Evolutionary conservation across 1,140 invertebrate genomes (phyloP).

Genomic region (Leptonema lineaticorne): DNA sequence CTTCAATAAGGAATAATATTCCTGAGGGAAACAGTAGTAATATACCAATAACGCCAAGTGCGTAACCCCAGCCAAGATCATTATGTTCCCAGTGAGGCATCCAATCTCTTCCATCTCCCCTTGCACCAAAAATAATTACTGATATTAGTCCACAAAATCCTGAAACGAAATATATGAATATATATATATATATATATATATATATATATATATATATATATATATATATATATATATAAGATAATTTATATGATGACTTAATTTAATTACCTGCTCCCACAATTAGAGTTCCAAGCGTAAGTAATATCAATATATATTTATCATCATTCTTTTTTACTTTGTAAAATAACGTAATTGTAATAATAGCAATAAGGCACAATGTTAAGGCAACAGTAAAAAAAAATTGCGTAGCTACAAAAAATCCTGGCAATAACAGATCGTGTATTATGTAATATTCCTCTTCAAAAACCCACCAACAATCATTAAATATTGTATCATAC

Average conservation of each 20-base stretch:
- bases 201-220: neutral
- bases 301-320: slow-evolving; percentile 71
- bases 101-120: slow-evolving; percentile 90
- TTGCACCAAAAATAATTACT: slow-evolving; percentile 74
- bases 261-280: slow-evolving; percentile 57
- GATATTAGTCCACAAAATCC: slow-evolving; percentile 72
- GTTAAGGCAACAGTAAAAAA: slow-evolving; percentile 87
- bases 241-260: neutral
- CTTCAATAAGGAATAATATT: slow-evolving; percentile 79
- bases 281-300: slow-evolving; percentile 71
- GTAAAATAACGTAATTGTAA: slow-evolving; percentile 71
- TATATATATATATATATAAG: neutral
- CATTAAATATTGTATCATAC: slow-evolving; percentile 72
- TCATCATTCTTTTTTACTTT: slow-evolving; percentile 77
- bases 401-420: slow-evolving; percentile 91
- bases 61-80: slow-evolving; percentile 93
- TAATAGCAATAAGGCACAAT: slow-evolving; percentile 69
- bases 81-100: slow-evolving; percentile 97
- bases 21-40: slow-evolving; percentile 72
- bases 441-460: slow-evolving; percentile 91
- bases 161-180: slow-evolving; percentile 44
- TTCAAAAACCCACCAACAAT: slow-evolving; percentile 92
- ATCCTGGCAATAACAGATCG: slow-evolving; percentile 78
- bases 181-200: neutral
- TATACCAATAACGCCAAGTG: slow-evolving; percentile 77